Evolutionary conservation across 2,797 vertebrate genomes (phyloP), one percentile per base, ranked within the genome.

Genomic region (Astyanax mexicanus): DNA sequence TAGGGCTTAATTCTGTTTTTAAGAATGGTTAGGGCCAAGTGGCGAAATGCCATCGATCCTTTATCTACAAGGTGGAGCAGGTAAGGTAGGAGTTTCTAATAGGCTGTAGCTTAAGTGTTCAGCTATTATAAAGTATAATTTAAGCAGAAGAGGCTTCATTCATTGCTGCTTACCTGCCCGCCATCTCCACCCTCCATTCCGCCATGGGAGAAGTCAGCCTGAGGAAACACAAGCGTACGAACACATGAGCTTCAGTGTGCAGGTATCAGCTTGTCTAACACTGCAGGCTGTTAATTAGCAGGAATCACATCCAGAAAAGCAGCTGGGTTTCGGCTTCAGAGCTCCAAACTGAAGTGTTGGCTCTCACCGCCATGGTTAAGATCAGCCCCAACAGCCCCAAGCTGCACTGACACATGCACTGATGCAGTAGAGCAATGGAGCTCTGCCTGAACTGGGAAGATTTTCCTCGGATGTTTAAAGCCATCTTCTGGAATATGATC

Each of bases 161-260:
- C 5, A 2, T 32, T 32, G 29, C 32, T 5, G 5, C 86, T 88
- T 76, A 94, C 93, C 91, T 94, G 90, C 87, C 92, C 93, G 83
- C 93, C 92, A 71, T 94, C 90, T 32, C 91, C 92, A 11, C 92
- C 92, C 83, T 94, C 91, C 92, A 91, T 91, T 52, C 91, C 93
- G 9, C 93, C 93, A 8, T 84, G 85, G 21, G 84, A 86, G 60
- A 88, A 94, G 65, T 94, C 92, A 79, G 88, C 92, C 93, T 94
- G 89, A 10, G 47, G 25, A 77, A 13, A 73, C 25, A 79, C 35
- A 79, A 17, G 75, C 58, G 70, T 37, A 72, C 47, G 72, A 42
- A 65, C 40, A 35, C n/a, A 35, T 32, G 1, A 67, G 29, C 42
- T 17, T 9, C 10, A 29, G 12, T 10, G 40, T 17, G 7, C 25